Evolutionary conservation across 2,797 vertebrate genomes (phyloP).

Genomic region (Antennarius maculatus): DNA sequence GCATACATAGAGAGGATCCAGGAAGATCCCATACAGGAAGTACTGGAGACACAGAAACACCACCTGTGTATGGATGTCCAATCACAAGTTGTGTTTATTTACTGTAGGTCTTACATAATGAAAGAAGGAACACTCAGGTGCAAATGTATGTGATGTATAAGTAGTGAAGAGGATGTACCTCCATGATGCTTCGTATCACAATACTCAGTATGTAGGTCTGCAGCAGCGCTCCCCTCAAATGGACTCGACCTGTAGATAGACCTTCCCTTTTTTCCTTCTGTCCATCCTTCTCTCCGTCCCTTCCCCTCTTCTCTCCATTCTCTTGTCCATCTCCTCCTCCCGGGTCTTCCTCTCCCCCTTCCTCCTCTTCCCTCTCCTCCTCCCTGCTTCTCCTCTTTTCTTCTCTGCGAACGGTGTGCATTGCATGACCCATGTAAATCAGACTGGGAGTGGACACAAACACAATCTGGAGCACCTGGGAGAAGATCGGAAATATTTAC

Average conservation of each 20-base stretch:
- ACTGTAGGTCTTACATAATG: no score
- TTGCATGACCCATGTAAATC: constrained; percentile 95
- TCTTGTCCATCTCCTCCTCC: constrained; percentile 78
- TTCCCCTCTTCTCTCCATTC: constrained; percentile 60
- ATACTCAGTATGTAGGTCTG: constrained; percentile 94
- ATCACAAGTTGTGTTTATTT: not conserved
- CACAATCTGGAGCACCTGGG: constrained; percentile 91
- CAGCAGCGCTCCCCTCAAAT: constrained; percentile 88
- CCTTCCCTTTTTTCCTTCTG: constrained; percentile 53
- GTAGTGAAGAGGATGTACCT: constrained; percentile 60
- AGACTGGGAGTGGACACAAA: constrained; percentile 96
- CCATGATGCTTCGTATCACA: constrained; percentile 90
- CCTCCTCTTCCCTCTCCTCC: constrained; percentile 78
- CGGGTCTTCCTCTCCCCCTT: constrained; percentile 60
- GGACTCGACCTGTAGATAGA: constrained; percentile 69
- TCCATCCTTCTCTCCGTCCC: constrained; percentile 37
- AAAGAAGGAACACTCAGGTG: not conserved
- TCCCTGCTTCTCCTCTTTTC: constrained; percentile 85
- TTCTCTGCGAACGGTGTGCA: constrained; percentile 91
- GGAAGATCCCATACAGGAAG: constrained; percentile 90
- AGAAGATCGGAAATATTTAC: not conserved
- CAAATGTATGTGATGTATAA: not conserved
- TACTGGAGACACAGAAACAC: constrained; percentile 94
- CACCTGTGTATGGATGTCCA: constrained; percentile 66
- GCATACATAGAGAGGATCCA: constrained; percentile 89